phyloP scores from a whole-genome alignment of 2,797 vertebrate genomes.

The Urophycis tenuis region DNA sequence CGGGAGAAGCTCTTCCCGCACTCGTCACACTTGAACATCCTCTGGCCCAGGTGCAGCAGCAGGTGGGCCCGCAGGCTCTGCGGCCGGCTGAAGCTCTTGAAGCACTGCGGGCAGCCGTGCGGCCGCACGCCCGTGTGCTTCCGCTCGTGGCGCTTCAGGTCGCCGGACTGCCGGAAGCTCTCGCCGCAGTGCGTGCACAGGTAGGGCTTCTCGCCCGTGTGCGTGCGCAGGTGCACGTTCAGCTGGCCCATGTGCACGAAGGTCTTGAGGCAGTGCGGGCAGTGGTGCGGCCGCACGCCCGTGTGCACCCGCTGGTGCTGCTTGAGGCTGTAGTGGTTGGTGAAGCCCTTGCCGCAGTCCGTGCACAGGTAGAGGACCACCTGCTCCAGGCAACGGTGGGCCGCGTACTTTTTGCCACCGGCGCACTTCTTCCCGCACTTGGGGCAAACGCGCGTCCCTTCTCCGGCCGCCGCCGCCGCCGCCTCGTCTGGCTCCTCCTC shows the following conservation, averaged over 20 bases:
- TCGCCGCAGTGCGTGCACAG: slow-evolving; percentile 60
- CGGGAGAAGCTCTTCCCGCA: slow-evolving; percentile 77
- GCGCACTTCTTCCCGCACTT: slow-evolving; percentile 60
- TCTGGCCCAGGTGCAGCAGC: slow-evolving; percentile 47
- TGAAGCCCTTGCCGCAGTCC: slow-evolving; percentile 54
- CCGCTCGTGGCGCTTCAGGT: too few relatives aligned
- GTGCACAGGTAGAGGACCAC: slow-evolving; percentile 72
- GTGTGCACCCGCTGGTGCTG: too few relatives aligned
- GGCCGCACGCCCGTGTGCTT: too few relatives aligned
- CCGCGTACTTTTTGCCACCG: slow-evolving; percentile 53
- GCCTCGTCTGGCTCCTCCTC: slow-evolving; percentile 3
- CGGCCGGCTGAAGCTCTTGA: too few relatives aligned
- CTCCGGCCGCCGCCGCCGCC: slow-evolving; percentile 31
- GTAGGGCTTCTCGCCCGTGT: slow-evolving; percentile 81
- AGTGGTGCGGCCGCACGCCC: too few relatives aligned
- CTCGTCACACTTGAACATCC: slow-evolving; percentile 14
- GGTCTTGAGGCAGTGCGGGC: too few relatives aligned
- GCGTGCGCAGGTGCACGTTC: slow-evolving; percentile 23
- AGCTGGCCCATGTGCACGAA: too few relatives aligned
- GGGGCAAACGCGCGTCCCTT: slow-evolving; percentile 48
- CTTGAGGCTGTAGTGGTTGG: too few relatives aligned
- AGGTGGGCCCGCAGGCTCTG: too few relatives aligned
- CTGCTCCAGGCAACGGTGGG: slow-evolving; percentile 65
- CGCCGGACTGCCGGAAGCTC: slow-evolving; percentile 15
- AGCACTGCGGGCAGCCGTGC: too few relatives aligned